Evolutionary conservation across 2,888 invertebrate genomes (phyloP).

Genomic region (Drosophila formosana): DNA sequence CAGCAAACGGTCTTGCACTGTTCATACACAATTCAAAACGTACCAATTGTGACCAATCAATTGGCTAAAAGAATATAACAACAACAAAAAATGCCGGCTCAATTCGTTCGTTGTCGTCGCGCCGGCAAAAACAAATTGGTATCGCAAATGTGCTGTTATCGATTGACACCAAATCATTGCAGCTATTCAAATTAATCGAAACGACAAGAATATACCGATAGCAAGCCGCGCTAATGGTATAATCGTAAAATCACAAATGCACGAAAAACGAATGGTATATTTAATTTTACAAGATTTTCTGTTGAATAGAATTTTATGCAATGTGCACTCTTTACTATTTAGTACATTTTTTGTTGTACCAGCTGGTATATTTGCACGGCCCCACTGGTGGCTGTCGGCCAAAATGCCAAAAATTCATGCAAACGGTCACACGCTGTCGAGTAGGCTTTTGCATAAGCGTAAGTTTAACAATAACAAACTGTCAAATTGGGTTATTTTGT

Average conservation of each 20-base stretch:
- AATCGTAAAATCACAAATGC: neutral
- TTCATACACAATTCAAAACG: slow-evolving; percentile 12
- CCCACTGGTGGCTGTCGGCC: neutral
- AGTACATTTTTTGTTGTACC: neutral
- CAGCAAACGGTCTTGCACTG: slow-evolving; percentile 34
- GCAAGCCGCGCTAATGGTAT: neutral
- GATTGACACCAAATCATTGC: slow-evolving; percentile 9
- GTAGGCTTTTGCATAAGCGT: slow-evolving; percentile 63
- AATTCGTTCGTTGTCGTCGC: slow-evolving; percentile 28
- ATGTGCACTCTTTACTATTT: neutral
- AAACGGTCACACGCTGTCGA: slow-evolving; percentile 27
- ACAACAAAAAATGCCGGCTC: slow-evolving; percentile 47
- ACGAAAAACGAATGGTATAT: neutral
- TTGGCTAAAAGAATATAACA: neutral
- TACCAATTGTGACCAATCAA: neutral
- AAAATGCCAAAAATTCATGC: slow-evolving; percentile 16
- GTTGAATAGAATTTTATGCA: neutral
- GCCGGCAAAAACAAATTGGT: slow-evolving; percentile 56
- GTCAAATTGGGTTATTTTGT: slow-evolving; percentile 35
- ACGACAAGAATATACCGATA: neutral
- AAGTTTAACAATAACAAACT: slow-evolving; percentile 66
- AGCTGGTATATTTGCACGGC: neutral
- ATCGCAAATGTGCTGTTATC: slow-evolving; percentile 29
- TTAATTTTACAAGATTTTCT: neutral
- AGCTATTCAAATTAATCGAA: neutral